Conservation (phyloP, 92 coral and sea anemone genomes). For the Epizoanthus stellaris region DNA sequence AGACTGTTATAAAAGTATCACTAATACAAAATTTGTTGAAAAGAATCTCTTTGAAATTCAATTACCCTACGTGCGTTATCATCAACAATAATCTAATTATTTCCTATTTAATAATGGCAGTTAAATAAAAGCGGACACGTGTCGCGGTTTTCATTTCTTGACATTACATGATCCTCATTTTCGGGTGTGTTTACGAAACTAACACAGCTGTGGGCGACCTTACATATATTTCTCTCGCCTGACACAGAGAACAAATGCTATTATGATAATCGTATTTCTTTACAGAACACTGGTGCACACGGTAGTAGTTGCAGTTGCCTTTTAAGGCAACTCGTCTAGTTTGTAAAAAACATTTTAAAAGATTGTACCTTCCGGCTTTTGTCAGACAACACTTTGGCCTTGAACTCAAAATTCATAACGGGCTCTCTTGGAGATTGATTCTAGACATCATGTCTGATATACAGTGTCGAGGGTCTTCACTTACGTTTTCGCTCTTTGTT, state of each 20-base stretch:
- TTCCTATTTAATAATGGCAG: slow-evolving; percentile 4
- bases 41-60: slow-evolving; percentile 12
- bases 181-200: not conserved
- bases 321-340: slow-evolving; percentile 17
- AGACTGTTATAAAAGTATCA: not conserved
- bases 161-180: not conserved
- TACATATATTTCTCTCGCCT: not conserved
- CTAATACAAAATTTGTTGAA: not conserved
- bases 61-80: slow-evolving; percentile 12
- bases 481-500: not conserved
- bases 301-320: slow-evolving; percentile 2
- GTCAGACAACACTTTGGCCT: slow-evolving; percentile 41
- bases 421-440: slow-evolving; percentile 5
- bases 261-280: slow-evolving; percentile 13
- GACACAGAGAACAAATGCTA: not conserved
- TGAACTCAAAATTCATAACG: slow-evolving; percentile 40
- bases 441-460: slow-evolving; percentile 16
- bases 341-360: slow-evolving; percentile 28
- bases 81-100: slow-evolving; percentile 19
- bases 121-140: slow-evolving; percentile 43
- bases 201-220: not conserved
- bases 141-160: slow-evolving; percentile 38
- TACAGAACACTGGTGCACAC: not conserved
- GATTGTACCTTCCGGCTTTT: slow-evolving; percentile 35
- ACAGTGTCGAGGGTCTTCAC: not conserved